Conservation (phyloP, 2,888 invertebrate species). For the Acronicta alni region DNA sequence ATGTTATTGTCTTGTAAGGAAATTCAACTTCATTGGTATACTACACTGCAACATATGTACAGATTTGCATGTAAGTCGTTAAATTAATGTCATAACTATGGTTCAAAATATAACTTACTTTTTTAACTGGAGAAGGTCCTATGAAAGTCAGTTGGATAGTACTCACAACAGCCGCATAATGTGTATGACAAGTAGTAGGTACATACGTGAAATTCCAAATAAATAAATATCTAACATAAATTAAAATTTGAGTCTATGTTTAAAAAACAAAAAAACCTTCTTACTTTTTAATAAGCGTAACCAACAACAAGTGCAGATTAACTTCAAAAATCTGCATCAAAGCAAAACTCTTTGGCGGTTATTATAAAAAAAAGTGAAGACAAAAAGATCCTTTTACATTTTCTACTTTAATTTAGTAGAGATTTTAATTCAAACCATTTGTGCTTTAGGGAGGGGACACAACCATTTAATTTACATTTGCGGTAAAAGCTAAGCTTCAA, state of each 20-base stretch:
- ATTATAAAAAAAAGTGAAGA: slow-evolving; percentile 31
- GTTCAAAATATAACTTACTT: too few species aligned
- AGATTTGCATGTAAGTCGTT: slow-evolving; percentile 2
- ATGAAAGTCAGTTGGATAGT: too few species aligned
- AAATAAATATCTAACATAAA: too few species aligned
- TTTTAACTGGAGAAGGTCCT: too few species aligned
- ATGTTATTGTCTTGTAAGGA: slow-evolving; percentile 59
- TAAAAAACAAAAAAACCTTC: too few species aligned
- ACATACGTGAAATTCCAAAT: too few species aligned
- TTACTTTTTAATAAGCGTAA: slow-evolving; percentile 6
- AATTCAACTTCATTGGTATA: slow-evolving; percentile 43
- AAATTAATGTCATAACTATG: too few species aligned
- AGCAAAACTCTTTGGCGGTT: slow-evolving; percentile 20
- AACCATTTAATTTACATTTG: slow-evolving; percentile 65
- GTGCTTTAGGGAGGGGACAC: slow-evolving; percentile 46
- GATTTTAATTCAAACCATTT: slow-evolving; percentile 56
- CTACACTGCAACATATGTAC: slow-evolving; percentile 14
- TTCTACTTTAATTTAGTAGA: slow-evolving; percentile 46
- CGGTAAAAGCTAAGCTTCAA: slow-evolving; percentile 53
- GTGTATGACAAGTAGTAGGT: too few species aligned
- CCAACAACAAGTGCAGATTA: slow-evolving; percentile 10
- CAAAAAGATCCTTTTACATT: slow-evolving; percentile 43
- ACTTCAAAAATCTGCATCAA: slow-evolving; percentile 23
- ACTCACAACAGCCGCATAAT: too few species aligned
- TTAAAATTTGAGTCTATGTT: too few species aligned